Conservation (phyloP, 2,888 invertebrate genomes). For the Thalpophila matura region DNA sequence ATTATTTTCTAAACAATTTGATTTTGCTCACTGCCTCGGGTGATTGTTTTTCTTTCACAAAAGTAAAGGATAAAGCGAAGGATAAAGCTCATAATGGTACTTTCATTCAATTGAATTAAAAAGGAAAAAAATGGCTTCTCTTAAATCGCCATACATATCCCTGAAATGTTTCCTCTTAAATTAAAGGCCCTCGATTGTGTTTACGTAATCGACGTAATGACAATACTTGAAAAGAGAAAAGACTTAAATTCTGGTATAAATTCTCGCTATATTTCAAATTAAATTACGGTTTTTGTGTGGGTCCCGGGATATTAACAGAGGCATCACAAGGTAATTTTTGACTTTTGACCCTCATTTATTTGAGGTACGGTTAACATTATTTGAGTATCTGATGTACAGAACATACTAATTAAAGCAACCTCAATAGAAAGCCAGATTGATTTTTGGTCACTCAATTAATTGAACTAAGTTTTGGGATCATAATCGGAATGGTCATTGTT, state of each 20-base stretch:
- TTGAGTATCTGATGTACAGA: conserved; percentile 34
- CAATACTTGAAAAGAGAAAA: conserved; percentile 33
- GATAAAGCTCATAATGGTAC: conserved; percentile 6
- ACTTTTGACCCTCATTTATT: conserved; percentile 63
- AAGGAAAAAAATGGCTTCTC: conserved; percentile 27
- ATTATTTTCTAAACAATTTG: conserved; percentile 21
- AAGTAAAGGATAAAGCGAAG: conserved; percentile 22
- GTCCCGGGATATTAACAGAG: conserved; percentile 51
- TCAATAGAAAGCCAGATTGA: conserved; percentile 15
- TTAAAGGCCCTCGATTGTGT: conserved; percentile 38
- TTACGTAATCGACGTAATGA: conserved; percentile 39
- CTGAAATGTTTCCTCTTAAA: conserved; percentile 24
- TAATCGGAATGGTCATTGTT: background rate
- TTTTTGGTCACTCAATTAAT: conserved; percentile 17
- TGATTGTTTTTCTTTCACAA: conserved; percentile 25
- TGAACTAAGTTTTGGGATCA: background rate
- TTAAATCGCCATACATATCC: conserved; percentile 29
- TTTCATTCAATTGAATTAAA: conserved; percentile 28
- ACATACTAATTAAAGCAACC: conserved; percentile 11
- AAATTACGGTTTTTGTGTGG: conserved; percentile 59
- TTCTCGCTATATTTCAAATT: conserved; percentile 62
- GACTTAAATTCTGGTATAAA: conserved; percentile 42
- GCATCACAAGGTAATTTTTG: conserved; percentile 60
- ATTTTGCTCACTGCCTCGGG: conserved; percentile 9
- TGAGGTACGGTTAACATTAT: conserved; percentile 34